Evolutionary conservation across 2,797 vertebrate genomes (phyloP).

Genomic region (Pristis pectinata): DNA sequence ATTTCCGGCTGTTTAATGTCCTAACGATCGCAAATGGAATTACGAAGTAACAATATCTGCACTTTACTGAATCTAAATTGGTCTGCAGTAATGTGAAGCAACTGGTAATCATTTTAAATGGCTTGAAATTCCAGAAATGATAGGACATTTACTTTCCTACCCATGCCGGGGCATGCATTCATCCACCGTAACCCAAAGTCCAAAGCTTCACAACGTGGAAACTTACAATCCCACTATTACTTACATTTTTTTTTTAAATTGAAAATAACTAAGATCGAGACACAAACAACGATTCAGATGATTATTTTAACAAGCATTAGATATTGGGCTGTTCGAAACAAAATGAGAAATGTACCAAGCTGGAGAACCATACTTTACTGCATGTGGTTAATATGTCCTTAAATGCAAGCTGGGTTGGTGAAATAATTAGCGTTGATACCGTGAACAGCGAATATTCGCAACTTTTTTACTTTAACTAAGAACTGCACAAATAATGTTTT

Average conservation of each 20-base stretch:
- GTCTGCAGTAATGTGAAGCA: neutral
- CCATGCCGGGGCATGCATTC: neutral
- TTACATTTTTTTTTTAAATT: neutral
- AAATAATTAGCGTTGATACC: neutral
- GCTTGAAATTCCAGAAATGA: neutral
- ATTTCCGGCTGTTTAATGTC: neutral
- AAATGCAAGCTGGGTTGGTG: neutral
- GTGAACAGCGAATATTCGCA: neutral
- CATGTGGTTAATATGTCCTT: neutral
- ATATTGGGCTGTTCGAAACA: neutral
- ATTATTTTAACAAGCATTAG: neutral
- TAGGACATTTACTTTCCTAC: neutral
- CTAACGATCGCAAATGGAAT: neutral
- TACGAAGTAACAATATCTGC: neutral
- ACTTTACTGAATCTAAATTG: neutral
- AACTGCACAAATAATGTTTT: neutral
- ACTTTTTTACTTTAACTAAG: neutral
- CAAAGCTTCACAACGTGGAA: neutral
- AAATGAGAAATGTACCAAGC: neutral
- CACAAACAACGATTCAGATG: neutral
- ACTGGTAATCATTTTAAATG: neutral
- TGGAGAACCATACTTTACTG: neutral
- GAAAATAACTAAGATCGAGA: neutral
- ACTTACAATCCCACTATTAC: too few species aligned
- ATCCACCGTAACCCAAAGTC: neutral